Evolutionary conservation across 2,888 invertebrate species (phyloP).

Genomic region (Pediacus dermestoides): DNA sequence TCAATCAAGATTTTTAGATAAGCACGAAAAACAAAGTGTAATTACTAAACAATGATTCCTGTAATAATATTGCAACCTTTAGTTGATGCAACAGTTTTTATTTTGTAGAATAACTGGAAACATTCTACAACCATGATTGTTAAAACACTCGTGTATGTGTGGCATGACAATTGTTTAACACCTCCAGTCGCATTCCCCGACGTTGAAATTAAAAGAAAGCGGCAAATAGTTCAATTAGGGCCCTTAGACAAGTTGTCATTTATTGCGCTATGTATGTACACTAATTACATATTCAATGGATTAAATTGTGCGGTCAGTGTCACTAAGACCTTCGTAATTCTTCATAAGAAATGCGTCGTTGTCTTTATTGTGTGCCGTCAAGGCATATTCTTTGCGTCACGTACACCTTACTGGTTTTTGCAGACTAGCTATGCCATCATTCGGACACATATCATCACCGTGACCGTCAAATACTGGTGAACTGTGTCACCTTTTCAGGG

Average conservation of each 20-base stretch:
- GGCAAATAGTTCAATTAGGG: constrained; percentile 36
- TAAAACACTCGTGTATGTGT: too few relatives aligned
- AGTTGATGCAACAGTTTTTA: too few relatives aligned
- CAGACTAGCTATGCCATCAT: constrained; percentile 8
- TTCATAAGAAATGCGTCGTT: constrained; percentile 28
- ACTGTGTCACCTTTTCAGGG: too few relatives aligned
- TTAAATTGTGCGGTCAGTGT: constrained; percentile 37
- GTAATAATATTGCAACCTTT: too few relatives aligned
- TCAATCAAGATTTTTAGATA: constrained; percentile 1
- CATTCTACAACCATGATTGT: too few relatives aligned
- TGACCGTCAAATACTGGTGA: constrained; percentile 4
- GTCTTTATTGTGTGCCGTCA: constrained; percentile 16
- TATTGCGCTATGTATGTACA: constrained; percentile 28
- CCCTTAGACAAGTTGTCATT: constrained; percentile 26
- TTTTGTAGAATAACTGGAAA: too few relatives aligned
- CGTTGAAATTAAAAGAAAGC: constrained; percentile 32
- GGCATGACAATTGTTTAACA: too few relatives aligned
- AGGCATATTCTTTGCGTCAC: constrained; percentile 21
- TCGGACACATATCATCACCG: too few relatives aligned
- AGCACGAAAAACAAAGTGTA: too few relatives aligned
- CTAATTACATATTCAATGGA: constrained; percentile 39
- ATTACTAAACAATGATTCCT: too few relatives aligned
- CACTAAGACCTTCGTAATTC: constrained; percentile 34
- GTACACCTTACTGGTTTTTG: constrained; percentile 22
- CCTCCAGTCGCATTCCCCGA: constrained; percentile 40